These are phyloP conservation scores for Scomber colias DNA, from an alignment of 2,113 vertebrate species.

Conservation along the genomic window DNA sequence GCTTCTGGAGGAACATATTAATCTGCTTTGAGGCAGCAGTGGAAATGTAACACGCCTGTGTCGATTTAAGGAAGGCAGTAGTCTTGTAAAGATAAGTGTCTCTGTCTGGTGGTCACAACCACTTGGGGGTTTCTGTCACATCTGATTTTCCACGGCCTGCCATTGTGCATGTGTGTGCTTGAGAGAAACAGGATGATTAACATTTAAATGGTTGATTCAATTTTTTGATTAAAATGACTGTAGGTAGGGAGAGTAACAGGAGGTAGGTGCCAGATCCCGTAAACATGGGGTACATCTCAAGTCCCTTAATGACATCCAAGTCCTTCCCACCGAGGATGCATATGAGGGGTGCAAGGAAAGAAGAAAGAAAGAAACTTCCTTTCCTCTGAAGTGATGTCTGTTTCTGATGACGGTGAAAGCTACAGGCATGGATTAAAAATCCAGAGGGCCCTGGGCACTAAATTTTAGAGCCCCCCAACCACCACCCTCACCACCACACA, in stretches of 20 bases:
- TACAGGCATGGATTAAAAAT: no score
- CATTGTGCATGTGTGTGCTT: conserved; percentile 15
- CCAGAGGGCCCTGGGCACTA: no score
- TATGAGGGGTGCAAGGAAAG: no score
- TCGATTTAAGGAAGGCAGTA: conserved; percentile 41
- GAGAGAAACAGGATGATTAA: conserved; percentile 31
- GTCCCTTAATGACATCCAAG: no score
- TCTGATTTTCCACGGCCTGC: conserved; percentile 30
- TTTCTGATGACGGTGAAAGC: no score
- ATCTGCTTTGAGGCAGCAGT: conserved; percentile 6
- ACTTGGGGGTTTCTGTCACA: conserved; percentile 48
- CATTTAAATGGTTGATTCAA: conserved; percentile 45
- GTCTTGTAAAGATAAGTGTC: conserved; percentile 31
- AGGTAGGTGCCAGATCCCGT: conserved; percentile 24
- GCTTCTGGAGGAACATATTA: conserved; percentile 29
- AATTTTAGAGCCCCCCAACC: no score
- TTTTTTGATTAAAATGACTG: conserved; percentile 26
- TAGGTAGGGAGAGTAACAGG: conserved; percentile 15
- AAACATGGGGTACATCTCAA: background rate
- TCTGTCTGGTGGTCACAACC: conserved; percentile 33
- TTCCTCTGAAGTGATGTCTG: no score
- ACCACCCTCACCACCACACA: no score
- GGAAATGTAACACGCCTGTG: conserved; percentile 34
- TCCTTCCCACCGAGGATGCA: no score
- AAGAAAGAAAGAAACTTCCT: no score